These are phyloP conservation scores for Tragelaphus buxtoni DNA, from an alignment of 2,113 vertebrate genomes.

Conservation along the genomic window DNA sequence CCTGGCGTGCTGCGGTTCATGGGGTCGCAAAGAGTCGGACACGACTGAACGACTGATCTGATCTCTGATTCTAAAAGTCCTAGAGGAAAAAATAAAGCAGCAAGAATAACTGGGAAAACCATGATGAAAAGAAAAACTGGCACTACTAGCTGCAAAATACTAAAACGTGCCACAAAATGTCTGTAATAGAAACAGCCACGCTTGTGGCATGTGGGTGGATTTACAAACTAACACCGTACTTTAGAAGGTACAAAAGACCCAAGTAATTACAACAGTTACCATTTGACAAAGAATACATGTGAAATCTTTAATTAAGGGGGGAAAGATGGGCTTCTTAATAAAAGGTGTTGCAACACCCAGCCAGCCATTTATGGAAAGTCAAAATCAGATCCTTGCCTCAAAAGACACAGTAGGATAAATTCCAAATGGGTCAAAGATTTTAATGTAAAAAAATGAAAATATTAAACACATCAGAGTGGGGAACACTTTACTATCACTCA, in stretches of 20 bases:
- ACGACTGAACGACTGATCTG: too few species aligned
- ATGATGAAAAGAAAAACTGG: not conserved
- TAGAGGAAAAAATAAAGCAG: not conserved
- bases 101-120: not conserved
- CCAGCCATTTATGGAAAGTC: not conserved
- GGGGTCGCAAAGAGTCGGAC: too few species aligned
- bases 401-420: not conserved
- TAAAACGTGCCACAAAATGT: fast-evolving
- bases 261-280: not conserved
- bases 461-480: not conserved
- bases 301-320: not conserved
- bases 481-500: not conserved
- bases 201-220: too few species aligned
- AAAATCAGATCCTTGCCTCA: not conserved
- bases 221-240: too few species aligned
- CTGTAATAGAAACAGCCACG: not conserved
- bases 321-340: not conserved
- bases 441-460: not conserved
- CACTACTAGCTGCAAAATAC: fast-evolving
- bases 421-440: not conserved
- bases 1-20: too few species aligned
- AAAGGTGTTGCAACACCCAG: not conserved
- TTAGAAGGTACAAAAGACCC: not conserved
- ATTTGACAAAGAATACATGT: not conserved
- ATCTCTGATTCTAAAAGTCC: not conserved